Conservation (phyloP, 2,113 vertebrate species). For the Theristicus caerulescens region DNA sequence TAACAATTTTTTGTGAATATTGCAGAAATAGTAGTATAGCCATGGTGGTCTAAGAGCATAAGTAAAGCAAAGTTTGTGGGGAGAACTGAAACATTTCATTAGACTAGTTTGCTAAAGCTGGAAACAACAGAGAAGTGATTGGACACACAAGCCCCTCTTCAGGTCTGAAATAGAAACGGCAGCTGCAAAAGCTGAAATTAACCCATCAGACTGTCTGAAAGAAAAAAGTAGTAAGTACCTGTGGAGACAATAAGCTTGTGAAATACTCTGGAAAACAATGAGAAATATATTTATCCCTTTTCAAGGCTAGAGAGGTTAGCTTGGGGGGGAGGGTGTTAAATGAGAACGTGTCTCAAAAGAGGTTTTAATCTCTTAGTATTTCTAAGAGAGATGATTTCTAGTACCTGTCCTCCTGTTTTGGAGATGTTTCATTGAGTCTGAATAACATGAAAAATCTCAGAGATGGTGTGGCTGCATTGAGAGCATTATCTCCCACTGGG, state of each 20-base stretch:
- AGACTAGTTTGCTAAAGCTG: not conserved
- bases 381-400: not conserved
- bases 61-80: not conserved
- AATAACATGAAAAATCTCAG: not conserved
- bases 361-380: not conserved
- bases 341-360: not conserved
- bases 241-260: not conserved
- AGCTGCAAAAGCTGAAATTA: not conserved
- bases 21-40: not conserved
- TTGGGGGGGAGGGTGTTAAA: not conserved
- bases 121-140: not conserved
- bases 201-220: not conserved
- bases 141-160: not conserved
- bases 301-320: not conserved
- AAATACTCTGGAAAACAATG: not conserved
- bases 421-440: not conserved
- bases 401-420: not conserved
- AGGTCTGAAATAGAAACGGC: not conserved
- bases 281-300: not conserved
- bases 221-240: not conserved
- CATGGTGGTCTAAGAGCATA: not conserved
- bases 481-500: not conserved
- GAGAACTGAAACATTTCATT: not conserved
- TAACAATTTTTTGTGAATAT: not conserved
- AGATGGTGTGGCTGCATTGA: not conserved